Percentiles rank a stretch among this genome's conserved stretches.
Evolutionary conservation across 1,140 invertebrate genomes (phyloP).

Genomic region (Mamestra configurata): DNA sequence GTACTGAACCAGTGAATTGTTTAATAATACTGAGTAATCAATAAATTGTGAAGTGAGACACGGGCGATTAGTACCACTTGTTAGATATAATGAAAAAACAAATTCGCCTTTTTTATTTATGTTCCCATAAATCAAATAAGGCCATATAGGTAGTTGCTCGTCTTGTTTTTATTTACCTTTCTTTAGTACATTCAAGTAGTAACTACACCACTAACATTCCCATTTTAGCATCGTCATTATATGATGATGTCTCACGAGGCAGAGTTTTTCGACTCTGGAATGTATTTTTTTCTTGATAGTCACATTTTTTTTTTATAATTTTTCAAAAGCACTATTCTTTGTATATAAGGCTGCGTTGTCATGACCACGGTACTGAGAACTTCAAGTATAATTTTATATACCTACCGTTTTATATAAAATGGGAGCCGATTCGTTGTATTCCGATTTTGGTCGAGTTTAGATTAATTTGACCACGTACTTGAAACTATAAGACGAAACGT

Average conservation of each 20-base stretch:
- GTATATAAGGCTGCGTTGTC: background rate
- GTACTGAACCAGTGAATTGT: background rate
- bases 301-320: background rate
- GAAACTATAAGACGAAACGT: too few species aligned
- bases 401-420: too few species aligned
- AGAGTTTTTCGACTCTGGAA: too few species aligned
- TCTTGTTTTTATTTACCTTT: background rate
- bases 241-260: too few species aligned
- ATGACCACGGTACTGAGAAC: too few species aligned
- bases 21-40: background rate
- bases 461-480: too few species aligned
- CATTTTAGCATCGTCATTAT: background rate
- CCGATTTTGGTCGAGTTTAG: too few species aligned
- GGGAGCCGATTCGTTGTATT: too few species aligned
- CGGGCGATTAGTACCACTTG: background rate
- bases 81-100: background rate
- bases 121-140: constrained; percentile 52
- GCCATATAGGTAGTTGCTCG: background rate
- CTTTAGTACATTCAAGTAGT: background rate
- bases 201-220: constrained; percentile 34
- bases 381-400: too few species aligned
- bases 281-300: too few species aligned
- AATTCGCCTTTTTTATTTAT: constrained; percentile 52
- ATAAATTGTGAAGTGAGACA: background rate
- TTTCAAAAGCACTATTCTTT: too few species aligned